Conservation (phyloP, 2,113 vertebrate species). For the Pardalotus punctatus region DNA sequence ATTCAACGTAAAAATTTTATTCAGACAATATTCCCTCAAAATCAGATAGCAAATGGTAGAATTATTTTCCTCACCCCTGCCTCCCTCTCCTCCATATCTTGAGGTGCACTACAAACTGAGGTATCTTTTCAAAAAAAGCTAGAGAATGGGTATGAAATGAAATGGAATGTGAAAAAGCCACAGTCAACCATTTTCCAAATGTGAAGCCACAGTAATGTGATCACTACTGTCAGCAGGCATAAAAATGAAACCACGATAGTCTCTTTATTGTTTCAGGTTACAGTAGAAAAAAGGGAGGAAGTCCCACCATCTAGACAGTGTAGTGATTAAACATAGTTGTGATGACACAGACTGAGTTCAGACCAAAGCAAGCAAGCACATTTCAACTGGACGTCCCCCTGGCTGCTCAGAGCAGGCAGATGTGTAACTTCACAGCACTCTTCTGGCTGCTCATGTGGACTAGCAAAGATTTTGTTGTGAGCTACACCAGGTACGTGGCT, state of each 20-base stretch:
- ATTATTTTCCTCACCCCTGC: background rate
- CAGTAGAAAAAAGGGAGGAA: background rate
- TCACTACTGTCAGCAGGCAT: background rate
- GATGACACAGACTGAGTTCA: background rate
- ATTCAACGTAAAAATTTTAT: background rate
- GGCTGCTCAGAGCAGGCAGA: background rate
- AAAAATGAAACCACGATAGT: background rate
- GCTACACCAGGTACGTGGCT: background rate
- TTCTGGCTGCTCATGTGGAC: background rate
- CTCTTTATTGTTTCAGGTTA: background rate
- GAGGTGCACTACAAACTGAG: background rate
- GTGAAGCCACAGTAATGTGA: background rate
- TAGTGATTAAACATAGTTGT: background rate
- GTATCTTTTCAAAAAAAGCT: background rate
- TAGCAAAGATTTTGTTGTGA: background rate
- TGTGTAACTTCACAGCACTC: background rate
- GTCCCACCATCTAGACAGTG: background rate
- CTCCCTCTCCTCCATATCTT: background rate
- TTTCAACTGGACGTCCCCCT: background rate
- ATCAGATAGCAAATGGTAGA: conserved; percentile 1
- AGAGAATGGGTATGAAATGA: background rate
- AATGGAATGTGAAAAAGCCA: background rate
- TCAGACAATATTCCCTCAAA: background rate
- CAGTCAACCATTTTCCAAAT: background rate
- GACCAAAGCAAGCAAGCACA: background rate